phyloP scores from a whole-genome alignment of 2,888 invertebrate genomes.

The Limulus polyphemus region DNA sequence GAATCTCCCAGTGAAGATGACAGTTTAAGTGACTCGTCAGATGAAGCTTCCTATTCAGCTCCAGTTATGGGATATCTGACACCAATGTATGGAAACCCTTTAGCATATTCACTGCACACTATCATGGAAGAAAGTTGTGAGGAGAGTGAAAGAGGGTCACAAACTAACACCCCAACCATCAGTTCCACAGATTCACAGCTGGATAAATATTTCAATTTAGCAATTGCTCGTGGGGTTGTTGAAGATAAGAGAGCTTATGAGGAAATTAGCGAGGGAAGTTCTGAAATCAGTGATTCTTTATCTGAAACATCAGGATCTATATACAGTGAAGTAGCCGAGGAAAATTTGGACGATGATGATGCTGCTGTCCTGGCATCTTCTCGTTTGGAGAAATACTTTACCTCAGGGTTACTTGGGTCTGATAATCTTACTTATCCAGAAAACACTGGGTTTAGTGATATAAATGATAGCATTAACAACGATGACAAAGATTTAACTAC shows the following conservation, averaged over 20 bases:
- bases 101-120: constrained; percentile 76
- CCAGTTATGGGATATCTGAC: constrained; percentile 6
- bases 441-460: too few relatives aligned
- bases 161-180: constrained; percentile 31
- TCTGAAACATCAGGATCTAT: constrained; percentile 62
- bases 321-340: constrained; percentile 62
- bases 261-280: not conserved
- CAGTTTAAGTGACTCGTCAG: constrained; percentile 18
- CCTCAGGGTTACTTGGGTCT: constrained; percentile 26
- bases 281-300: constrained; percentile 33
- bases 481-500: too few relatives aligned
- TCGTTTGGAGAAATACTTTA: constrained; percentile 74
- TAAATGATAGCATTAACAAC: too few relatives aligned
- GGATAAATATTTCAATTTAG: constrained; percentile 82
- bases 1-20: constrained; percentile 9
- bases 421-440: constrained; percentile 12
- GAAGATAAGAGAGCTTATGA: constrained; percentile 7
- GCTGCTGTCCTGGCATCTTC: constrained; percentile 67
- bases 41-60: constrained; percentile 20
- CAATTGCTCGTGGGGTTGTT: constrained; percentile 49
- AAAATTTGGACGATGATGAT: constrained; percentile 42
- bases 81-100: constrained; percentile 11
- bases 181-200: constrained; percentile 53
- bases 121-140: constrained; percentile 90
- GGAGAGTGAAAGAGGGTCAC: constrained; percentile 50